phyloP scores from a whole-genome alignment of 2,113 vertebrate genomes.

The Rhinichthys klamathensis region DNA sequence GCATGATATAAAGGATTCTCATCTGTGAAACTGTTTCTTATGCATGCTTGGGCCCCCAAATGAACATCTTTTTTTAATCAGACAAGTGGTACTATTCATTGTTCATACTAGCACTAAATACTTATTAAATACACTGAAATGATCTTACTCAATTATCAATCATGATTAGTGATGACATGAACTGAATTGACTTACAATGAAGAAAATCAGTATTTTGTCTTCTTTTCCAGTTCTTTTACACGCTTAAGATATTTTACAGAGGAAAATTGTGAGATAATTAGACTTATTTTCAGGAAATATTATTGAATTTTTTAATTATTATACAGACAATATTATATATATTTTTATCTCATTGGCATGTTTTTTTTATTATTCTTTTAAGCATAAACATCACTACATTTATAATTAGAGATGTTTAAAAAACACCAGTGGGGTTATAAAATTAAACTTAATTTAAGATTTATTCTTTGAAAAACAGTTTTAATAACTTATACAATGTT shows the following conservation, averaged over 20 bases:
- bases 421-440: not conserved
- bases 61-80: slow-evolving; percentile 37
- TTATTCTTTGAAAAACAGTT: not conserved
- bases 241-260: not conserved
- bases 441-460: not conserved
- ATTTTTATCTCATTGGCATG: too few relatives aligned
- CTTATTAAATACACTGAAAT: not conserved
- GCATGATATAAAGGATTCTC: slow-evolving; percentile 14
- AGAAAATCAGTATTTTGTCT: not conserved
- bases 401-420: not conserved
- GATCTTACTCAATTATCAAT: not conserved
- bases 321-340: too few relatives aligned
- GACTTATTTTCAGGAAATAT: too few relatives aligned
- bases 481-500: not conserved
- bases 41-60: slow-evolving; percentile 47
- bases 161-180: not conserved
- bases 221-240: not conserved
- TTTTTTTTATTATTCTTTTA: not conserved
- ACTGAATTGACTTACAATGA: not conserved
- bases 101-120: slow-evolving; percentile 7
- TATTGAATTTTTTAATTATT: too few relatives aligned
- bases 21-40: slow-evolving; percentile 31
- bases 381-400: not conserved
- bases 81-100: slow-evolving; percentile 4
- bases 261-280: not conserved